A percentile compares a stretch with the other conserved stretches of the same genome.
Conservation (phyloP, 2,888 invertebrate genomes). For the Crepidodera aurea region DNA sequence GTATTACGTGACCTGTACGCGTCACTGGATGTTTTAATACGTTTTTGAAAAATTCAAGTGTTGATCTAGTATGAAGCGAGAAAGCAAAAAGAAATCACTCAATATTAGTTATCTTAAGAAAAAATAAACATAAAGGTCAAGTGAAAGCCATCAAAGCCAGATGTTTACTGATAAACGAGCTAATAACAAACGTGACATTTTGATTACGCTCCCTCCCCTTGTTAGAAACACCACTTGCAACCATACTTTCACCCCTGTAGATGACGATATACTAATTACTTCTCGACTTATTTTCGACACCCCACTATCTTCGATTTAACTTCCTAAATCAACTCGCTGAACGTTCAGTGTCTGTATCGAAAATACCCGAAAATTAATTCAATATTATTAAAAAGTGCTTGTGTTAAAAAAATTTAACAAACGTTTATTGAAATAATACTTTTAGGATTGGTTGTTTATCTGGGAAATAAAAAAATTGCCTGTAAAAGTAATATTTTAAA, state of each 20-base stretch:
- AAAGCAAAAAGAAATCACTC: no score
- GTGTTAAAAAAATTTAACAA: no score
- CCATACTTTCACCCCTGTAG: slow-evolving; percentile 34
- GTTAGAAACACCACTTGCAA: slow-evolving; percentile 32
- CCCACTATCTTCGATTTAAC: slow-evolving; percentile 26
- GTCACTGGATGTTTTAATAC: no score
- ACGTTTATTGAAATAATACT: no score
- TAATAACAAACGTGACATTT: slow-evolving; percentile 60
- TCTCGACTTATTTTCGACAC: slow-evolving; percentile 37
- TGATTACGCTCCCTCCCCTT: slow-evolving; percentile 48
- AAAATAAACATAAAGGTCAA: slow-evolving; percentile 49
- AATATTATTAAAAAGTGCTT: no score
- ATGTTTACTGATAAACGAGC: slow-evolving; percentile 63
- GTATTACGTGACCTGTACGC: no score
- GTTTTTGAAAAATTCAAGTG: no score
- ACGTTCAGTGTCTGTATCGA: not conserved
- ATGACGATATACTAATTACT: slow-evolving; percentile 41
- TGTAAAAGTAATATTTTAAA: no score
- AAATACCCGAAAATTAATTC: no score
- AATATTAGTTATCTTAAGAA: slow-evolving; percentile 23
- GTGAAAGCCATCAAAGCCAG: slow-evolving; percentile 62
- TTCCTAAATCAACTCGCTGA: not conserved
- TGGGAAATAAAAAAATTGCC: no score
- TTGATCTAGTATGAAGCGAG: no score
- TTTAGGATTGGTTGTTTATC: no score